Evolutionary conservation across 1,140 invertebrate genomes (phyloP).

Genomic region (Bombus confusus): DNA sequence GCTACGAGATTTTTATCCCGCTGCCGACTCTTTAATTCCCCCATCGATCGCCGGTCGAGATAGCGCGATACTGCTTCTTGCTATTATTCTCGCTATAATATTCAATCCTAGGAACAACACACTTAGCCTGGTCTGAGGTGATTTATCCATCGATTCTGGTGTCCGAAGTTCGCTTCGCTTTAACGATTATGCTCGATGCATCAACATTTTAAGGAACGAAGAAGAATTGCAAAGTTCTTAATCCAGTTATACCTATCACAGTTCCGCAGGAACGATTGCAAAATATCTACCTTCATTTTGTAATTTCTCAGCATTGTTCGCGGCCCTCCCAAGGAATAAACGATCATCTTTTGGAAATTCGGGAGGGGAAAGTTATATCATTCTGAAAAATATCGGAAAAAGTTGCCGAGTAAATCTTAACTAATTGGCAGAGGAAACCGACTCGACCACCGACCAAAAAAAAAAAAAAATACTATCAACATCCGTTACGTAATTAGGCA

Average conservation of each 20-base stretch:
- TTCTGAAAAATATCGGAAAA: background rate
- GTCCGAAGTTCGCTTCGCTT: background rate
- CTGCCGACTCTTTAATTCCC: slow-evolving; percentile 52
- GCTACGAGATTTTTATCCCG: slow-evolving; percentile 61
- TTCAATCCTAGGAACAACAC: slow-evolving; percentile 8
- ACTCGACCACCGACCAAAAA: background rate
- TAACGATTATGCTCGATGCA: no score
- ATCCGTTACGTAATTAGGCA: background rate
- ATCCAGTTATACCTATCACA: background rate
- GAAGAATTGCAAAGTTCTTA: no score
- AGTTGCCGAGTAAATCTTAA: background rate
- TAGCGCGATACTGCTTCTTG: slow-evolving; percentile 13
- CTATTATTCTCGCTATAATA: slow-evolving; percentile 36
- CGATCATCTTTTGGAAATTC: background rate
- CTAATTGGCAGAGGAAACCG: background rate
- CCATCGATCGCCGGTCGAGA: slow-evolving; percentile 49
- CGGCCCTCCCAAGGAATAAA: background rate
- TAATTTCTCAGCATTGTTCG: no score
- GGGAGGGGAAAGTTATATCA: background rate
- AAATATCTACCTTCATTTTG: no score
- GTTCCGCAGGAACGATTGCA: background rate
- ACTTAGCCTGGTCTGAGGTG: background rate
- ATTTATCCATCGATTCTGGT: background rate
- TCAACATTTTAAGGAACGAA: no score
- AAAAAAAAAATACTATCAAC: background rate